phyloP scores from a whole-genome alignment of 2,888 invertebrate genomes.

The Dolichomitus sp. region DNA sequence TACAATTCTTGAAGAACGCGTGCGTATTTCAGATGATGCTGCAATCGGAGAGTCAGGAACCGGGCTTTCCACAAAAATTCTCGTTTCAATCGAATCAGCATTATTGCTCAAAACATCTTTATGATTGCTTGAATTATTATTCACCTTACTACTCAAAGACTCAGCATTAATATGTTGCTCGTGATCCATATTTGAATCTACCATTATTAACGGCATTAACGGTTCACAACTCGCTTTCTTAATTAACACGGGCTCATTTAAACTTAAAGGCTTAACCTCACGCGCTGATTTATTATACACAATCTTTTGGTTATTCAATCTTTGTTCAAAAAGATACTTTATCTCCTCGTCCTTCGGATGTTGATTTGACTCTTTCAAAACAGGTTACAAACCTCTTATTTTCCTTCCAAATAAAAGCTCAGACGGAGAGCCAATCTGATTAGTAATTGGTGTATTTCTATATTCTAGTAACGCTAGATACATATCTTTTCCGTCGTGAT shows the following conservation, averaged over 20 bases:
- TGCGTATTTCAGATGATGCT: too few species aligned
- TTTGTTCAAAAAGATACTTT: not conserved
- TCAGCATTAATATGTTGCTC: too few species aligned
- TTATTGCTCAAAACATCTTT: not conserved
- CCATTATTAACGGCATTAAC: not conserved
- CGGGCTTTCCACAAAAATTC: too few species aligned
- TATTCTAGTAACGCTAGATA: constrained; percentile 62
- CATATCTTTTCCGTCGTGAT: constrained; percentile 52
- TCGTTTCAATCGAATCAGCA: too few species aligned
- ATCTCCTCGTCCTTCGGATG: not conserved
- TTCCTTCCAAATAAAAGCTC: constrained; percentile 52
- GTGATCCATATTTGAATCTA: not conserved
- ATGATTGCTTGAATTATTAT: not conserved
- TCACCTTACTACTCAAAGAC: too few species aligned
- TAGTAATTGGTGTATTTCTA: constrained; percentile 61
- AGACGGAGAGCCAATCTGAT: constrained; percentile 52
- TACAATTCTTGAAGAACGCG: too few species aligned
- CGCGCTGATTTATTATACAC: not conserved
- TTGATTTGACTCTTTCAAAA: constrained; percentile 9
- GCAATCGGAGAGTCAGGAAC: too few species aligned
- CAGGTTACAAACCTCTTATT: constrained; percentile 46
- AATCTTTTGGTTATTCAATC: not conserved
- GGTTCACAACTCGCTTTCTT: not conserved
- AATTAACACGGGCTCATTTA: not conserved
- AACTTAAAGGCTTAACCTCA: not conserved